Base-by-base conservation (phyloP, 2,888 invertebrate species). In the Cephus runcator region DNA sequence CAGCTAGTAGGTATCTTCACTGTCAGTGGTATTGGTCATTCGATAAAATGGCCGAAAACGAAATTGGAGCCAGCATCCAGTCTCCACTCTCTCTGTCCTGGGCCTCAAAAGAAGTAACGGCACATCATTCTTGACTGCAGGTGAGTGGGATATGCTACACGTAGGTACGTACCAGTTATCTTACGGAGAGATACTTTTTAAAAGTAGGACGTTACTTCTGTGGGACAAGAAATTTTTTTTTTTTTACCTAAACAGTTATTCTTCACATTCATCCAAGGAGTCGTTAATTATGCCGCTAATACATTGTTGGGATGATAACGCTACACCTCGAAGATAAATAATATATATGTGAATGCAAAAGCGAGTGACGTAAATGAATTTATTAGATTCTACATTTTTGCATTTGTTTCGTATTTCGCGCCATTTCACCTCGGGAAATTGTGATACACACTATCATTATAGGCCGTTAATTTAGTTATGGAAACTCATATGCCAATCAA, bases 21-120 rank as follows among this genome's bases (percentile, higher is more conserved):
- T 40, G 40, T 40, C 15, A 1, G 6, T 40, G 6, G 15, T 40
- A 1, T 40, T 1, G 15, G 6, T 1, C 4, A 15, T 40, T 40
- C 40, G 15, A 40, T 15, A 40, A 40, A 40, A 69, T 33, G 69
- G 56, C 69, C 73, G 77, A 80, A 79, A 78, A 73, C 76, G 79
- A 79, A 79, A 79, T 73, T 76, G 78, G 79, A 82, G 79, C 69
- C 76, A 69, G 69, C 75, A 69, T 69, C 36, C 31, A 23, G 6
- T 71, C 30, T 71, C 69, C 35, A 34, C 69, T 77, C 34, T 40
- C 75, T 69, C 74, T 73, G 77, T 75, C 71, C 56, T 68, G 73
- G 31, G 77, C 76, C 69, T 75, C 69, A 36, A 81, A 79, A 81
- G 69, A 81, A 71, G 69, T 81, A 81, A 81, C 81, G 81, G 81